Conservation (phyloP, 2,797 vertebrate genomes). For the Gephyroberyx darwinii region DNA sequence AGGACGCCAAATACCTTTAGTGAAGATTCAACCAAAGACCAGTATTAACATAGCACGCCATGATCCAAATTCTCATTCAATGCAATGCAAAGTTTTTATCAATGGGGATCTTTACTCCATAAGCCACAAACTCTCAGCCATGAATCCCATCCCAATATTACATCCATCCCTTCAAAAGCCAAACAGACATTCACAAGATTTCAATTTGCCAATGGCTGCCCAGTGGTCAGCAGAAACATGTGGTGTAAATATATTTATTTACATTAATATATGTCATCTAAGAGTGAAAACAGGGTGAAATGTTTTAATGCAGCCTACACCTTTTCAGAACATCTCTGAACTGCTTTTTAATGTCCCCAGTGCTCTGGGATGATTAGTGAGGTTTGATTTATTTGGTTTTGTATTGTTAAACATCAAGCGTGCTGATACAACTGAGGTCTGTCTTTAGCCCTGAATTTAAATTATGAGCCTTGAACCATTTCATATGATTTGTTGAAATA, state of each 20-base stretch:
- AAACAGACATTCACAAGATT: conserved; percentile 6
- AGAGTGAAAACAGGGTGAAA: too few relatives aligned
- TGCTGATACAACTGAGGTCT: neutral
- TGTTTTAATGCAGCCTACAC: too few relatives aligned
- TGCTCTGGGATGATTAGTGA: neutral
- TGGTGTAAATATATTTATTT: too few relatives aligned
- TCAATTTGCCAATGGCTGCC: neutral
- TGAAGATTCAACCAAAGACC: conserved; percentile 5
- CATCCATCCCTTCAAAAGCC: neutral
- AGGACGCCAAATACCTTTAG: neutral
- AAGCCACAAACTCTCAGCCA: neutral
- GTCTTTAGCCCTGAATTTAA: neutral
- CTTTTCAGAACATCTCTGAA: conserved; percentile 7
- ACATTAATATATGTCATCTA: too few relatives aligned
- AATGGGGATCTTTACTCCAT: neutral
- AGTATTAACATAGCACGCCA: neutral
- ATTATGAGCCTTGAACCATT: neutral
- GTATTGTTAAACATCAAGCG: neutral
- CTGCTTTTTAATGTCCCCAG: neutral
- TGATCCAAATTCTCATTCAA: conserved; percentile 7
- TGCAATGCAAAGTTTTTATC: neutral
- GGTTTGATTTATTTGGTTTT: neutral
- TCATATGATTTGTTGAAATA: neutral
- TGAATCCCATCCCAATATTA: neutral
- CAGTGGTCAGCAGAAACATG: neutral